phyloP scores from a whole-genome alignment of 2,888 invertebrate species.

The Sphecodes monilicornis region DNA sequence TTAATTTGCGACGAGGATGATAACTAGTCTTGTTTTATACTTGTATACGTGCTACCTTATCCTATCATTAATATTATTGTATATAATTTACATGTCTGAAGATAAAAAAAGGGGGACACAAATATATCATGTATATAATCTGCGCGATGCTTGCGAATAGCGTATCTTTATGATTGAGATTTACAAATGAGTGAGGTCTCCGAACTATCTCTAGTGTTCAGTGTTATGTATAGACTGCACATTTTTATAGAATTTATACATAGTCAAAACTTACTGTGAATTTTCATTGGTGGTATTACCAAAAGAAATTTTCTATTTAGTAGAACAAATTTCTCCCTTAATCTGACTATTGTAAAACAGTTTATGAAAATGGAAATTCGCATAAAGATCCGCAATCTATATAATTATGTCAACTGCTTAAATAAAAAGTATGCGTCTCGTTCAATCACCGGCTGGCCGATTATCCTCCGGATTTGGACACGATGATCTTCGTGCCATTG shows the following conservation, averaged over 20 bases:
- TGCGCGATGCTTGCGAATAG: constrained; percentile 42
- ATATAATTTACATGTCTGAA: constrained; percentile 45
- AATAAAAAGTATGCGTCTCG: constrained; percentile 8
- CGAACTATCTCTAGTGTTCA: not conserved
- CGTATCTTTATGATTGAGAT: constrained; percentile 24
- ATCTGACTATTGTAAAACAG: not conserved
- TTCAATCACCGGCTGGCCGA: constrained; percentile 35
- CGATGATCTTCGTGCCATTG: constrained; percentile 63
- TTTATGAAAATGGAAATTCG: not conserved
- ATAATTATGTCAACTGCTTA: not conserved
- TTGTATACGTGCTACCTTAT: constrained; percentile 23
- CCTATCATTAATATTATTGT: constrained; percentile 33
- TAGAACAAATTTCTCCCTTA: not conserved
- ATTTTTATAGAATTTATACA: constrained; percentile 3
- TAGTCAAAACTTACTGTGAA: not conserved
- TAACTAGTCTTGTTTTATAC: constrained; percentile 18
- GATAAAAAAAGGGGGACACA: constrained; percentile 31
- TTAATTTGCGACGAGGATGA: constrained; percentile 22
- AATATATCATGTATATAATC: constrained; percentile 43
- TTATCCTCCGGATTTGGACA: constrained; percentile 64
- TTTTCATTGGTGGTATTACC: not conserved
- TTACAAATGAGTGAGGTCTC: constrained; percentile 24
- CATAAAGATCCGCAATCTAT: too few species aligned
- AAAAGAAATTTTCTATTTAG: not conserved
- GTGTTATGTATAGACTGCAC: constrained; percentile 3